Conservation (phyloP, 1,140 invertebrate genomes). For the Eumaeus atala region DNA sequence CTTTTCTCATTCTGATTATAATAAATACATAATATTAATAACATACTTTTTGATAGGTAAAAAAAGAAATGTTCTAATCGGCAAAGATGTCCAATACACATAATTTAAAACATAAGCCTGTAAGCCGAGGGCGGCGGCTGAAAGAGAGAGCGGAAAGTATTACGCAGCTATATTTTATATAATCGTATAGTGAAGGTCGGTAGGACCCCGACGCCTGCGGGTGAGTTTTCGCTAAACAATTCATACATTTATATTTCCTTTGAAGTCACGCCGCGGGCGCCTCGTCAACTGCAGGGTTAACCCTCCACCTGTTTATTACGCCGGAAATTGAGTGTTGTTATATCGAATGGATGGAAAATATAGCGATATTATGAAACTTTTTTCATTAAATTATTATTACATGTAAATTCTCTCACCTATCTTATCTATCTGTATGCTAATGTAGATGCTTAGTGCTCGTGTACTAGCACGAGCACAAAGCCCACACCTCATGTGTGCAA, state of each 20-base stretch:
- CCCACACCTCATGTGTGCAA: no score
- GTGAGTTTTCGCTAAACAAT: conserved; percentile 64
- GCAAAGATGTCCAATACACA: no score
- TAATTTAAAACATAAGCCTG: no score
- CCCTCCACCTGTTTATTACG: conserved; percentile 53
- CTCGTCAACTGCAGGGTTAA: conserved; percentile 59
- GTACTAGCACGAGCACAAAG: no score
- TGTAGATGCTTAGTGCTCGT: no score
- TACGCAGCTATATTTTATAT: conserved; percentile 31
- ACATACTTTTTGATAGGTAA: no score
- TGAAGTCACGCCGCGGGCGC: conserved; percentile 59
- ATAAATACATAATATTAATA: no score
- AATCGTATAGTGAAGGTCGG: conserved; percentile 34
- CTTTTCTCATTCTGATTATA: no score
- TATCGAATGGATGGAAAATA: conserved; percentile 27
- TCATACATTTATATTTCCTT: conserved; percentile 68
- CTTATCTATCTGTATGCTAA: no score
- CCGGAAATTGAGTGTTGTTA: conserved; percentile 39
- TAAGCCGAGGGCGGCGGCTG: background rate
- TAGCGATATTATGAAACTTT: conserved; percentile 7
- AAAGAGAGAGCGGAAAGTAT: conserved; percentile 7
- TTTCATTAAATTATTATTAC: no score
- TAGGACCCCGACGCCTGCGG: conserved; percentile 40
- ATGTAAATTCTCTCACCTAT: no score
- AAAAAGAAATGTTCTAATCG: no score